A percentile compares a stretch with the other conserved stretches of the same genome.
Conservation (phyloP, 1,140 invertebrate species). For the Asobara japonica region DNA sequence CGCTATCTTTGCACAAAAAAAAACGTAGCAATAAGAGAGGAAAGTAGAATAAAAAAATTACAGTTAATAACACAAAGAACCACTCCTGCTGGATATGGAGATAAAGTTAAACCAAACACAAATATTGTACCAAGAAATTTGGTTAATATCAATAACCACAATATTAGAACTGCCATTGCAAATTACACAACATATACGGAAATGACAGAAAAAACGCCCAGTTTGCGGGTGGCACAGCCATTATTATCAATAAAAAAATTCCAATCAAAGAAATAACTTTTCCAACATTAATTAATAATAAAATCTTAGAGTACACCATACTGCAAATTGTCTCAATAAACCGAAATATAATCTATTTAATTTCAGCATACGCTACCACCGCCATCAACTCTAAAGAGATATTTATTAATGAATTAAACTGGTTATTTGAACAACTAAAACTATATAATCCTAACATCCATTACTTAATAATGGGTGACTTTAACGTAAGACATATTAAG, state of each 20-base stretch:
- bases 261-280: neutral
- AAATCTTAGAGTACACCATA: conserved; percentile 49
- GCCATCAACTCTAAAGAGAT: neutral
- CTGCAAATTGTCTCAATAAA: conserved; percentile 26
- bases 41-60: neutral
- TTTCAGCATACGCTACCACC: neutral
- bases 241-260: conserved; percentile 1
- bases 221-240: conserved; percentile 22
- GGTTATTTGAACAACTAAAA: neutral
- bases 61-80: too few relatives aligned
- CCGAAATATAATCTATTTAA: neutral
- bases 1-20: neutral
- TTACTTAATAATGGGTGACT: conserved; percentile 25
- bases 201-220: neutral
- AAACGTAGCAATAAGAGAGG: neutral
- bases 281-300: neutral
- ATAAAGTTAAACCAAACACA: too few relatives aligned
- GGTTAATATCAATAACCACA: conserved; percentile 19
- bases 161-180: neutral
- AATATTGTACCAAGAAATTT: too few relatives aligned
- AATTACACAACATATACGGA: conserved; percentile 11
- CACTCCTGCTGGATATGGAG: too few relatives aligned
- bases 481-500: conserved; percentile 13
- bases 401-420: conserved; percentile 1
- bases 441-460: neutral